Conservation (phyloP, 2,113 vertebrate species). For the Corvus moneduloides region DNA sequence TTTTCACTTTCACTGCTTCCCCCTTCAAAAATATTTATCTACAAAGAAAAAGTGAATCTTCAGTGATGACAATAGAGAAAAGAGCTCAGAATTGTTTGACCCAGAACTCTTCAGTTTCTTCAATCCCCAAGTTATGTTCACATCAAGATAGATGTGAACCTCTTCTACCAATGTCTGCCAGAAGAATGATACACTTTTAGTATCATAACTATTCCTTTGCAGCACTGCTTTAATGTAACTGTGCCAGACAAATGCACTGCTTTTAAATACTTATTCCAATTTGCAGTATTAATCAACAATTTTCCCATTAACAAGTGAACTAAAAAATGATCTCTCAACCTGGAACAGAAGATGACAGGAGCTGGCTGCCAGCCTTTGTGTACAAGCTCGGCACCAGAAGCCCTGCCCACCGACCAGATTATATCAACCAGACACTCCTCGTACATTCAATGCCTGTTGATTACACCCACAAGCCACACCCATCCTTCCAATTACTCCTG, state of each 20-base stretch:
- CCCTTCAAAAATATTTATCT: background rate
- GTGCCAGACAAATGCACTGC: background rate
- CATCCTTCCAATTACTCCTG: background rate
- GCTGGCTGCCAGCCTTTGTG: background rate
- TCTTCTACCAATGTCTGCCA: background rate
- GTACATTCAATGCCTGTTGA: background rate
- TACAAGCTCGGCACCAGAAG: background rate
- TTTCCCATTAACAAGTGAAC: background rate
- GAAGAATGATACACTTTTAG: background rate
- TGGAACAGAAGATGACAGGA: background rate
- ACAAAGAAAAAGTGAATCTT: background rate
- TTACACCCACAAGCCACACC: conserved; percentile 27
- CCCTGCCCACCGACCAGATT: background rate
- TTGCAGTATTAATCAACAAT: background rate
- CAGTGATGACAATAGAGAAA: background rate
- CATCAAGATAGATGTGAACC: background rate
- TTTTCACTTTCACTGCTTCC: background rate
- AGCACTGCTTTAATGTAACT: background rate
- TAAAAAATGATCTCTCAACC: background rate
- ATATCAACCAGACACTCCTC: background rate
- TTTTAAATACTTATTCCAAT: background rate
- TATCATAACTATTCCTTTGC: background rate
- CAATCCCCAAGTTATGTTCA: background rate
- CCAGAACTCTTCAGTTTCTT: background rate
- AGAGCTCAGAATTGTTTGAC: background rate